phyloP scores from a whole-genome alignment of 2,797 vertebrate species.

The Micropoecilia bifurca region DNA sequence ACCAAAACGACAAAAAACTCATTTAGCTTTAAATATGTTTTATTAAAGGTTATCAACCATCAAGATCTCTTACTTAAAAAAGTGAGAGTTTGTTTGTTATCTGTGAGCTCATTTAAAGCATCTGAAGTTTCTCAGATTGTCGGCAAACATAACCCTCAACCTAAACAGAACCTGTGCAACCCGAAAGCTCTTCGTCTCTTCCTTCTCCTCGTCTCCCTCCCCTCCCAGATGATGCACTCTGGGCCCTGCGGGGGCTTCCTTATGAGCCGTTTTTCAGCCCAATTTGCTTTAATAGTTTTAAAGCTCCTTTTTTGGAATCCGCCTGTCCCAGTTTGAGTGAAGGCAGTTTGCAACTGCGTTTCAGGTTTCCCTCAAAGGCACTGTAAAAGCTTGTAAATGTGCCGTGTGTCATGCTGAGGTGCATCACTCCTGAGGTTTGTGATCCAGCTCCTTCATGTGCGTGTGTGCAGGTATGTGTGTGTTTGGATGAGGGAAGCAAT shows the following conservation, averaged over 20 bases:
- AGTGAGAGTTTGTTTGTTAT: not conserved
- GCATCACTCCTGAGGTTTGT: conserved; percentile 43
- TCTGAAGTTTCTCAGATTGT: conserved; percentile 50
- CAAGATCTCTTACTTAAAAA: not conserved
- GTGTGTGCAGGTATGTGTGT: not conserved
- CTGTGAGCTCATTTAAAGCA: conserved; percentile 47
- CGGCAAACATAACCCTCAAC: conserved; percentile 53
- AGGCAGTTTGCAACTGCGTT: conserved; percentile 18
- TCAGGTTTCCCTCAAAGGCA: conserved; percentile 45
- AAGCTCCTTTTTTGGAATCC: conserved; percentile 62
- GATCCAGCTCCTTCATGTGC: conserved; percentile 3
- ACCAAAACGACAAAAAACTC: not conserved
- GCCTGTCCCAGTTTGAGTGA: conserved; percentile 26
- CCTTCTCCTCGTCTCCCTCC: conserved; percentile 1
- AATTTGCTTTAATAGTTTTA: conserved; percentile 56
- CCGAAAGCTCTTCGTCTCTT: conserved; percentile 27
- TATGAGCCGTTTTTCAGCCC: conserved; percentile 26
- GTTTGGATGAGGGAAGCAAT: not conserved
- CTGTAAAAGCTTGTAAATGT: conserved; percentile 31
- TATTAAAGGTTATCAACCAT: not conserved
- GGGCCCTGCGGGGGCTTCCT: conserved; percentile 29
- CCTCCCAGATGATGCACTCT: not conserved
- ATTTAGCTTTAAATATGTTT: not conserved
- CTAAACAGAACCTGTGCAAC: conserved; percentile 57
- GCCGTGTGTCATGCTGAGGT: conserved; percentile 22